A percentile compares a stretch with the other conserved stretches of the same genome.
These are phyloP conservation scores for Potorous gilbertii DNA, from an alignment of 2,797 vertebrate species.

Conservation along the genomic window DNA sequence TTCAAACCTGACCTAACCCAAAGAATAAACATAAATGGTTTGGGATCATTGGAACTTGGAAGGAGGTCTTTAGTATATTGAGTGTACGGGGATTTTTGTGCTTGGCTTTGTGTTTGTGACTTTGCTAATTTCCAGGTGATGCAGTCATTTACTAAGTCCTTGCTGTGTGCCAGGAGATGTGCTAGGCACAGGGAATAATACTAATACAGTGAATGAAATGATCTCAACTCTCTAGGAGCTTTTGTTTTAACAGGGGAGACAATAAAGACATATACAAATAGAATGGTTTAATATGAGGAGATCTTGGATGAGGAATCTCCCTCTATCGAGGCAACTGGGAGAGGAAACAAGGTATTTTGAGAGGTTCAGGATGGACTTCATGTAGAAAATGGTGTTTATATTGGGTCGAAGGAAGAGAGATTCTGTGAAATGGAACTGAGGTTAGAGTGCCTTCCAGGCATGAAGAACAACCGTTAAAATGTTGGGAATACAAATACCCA, in stretches of 20 bases:
- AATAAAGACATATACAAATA: background rate
- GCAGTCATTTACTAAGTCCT: background rate
- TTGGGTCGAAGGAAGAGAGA: background rate
- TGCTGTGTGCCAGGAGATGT: background rate
- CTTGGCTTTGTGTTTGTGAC: background rate
- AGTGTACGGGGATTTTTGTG: background rate
- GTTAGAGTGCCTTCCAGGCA: no score
- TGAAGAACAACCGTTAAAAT: no score
- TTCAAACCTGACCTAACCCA: no score
- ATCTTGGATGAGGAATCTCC: background rate
- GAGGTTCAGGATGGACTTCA: background rate
- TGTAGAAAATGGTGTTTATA: background rate
- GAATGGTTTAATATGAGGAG: background rate
- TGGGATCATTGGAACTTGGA: background rate
- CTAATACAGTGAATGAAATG: background rate
- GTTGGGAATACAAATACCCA: background rate
- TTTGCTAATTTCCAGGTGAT: background rate
- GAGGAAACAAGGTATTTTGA: background rate
- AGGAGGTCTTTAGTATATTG: background rate
- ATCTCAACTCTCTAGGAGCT: background rate
- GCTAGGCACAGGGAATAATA: background rate
- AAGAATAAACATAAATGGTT: background rate
- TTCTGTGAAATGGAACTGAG: no score
- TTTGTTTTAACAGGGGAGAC: background rate
- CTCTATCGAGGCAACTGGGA: background rate